Conservation (phyloP, 1,140 invertebrate genomes). For the Drosophila pandora region DNA sequence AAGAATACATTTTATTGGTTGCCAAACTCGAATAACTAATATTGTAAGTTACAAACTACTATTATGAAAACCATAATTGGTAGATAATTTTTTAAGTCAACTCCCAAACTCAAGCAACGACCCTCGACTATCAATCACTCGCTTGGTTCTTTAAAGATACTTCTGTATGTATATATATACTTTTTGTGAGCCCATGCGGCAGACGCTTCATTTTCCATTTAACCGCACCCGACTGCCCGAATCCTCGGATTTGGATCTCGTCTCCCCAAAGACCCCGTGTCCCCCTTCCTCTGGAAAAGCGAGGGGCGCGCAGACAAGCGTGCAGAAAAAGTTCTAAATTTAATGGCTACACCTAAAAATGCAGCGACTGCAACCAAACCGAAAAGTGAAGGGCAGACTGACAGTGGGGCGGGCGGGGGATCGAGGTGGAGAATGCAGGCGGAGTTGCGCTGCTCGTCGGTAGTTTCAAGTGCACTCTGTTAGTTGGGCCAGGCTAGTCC, state of each 20-base stretch:
- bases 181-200: conserved; percentile 38
- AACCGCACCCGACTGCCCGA: conserved; percentile 64
- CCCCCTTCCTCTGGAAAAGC: not conserved
- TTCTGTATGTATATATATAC: not conserved
- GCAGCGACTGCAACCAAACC: conserved; percentile 67
- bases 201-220: conserved; percentile 78
- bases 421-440: not conserved
- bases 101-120: not conserved
- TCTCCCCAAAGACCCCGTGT: not conserved
- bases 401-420: too few relatives aligned
- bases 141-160: conserved; percentile 13
- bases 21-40: too few relatives aligned
- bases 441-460: conserved; percentile 28
- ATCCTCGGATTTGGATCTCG: conserved; percentile 15
- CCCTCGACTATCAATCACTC: conserved; percentile 30
- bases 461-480: conserved; percentile 73
- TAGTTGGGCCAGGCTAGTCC: conserved; percentile 32
- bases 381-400: conserved; percentile 44
- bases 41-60: too few relatives aligned
- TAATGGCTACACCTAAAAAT: conserved; percentile 81
- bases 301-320: conserved; percentile 70
- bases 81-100: too few relatives aligned
- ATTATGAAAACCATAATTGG: too few relatives aligned
- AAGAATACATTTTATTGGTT: too few relatives aligned
- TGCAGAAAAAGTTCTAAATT: conserved; percentile 81